Percentiles rank a stretch among this genome's conserved stretches.
Evolutionary conservation across 2,888 invertebrate species (phyloP).

Genomic region (Rutpela maculata): DNA sequence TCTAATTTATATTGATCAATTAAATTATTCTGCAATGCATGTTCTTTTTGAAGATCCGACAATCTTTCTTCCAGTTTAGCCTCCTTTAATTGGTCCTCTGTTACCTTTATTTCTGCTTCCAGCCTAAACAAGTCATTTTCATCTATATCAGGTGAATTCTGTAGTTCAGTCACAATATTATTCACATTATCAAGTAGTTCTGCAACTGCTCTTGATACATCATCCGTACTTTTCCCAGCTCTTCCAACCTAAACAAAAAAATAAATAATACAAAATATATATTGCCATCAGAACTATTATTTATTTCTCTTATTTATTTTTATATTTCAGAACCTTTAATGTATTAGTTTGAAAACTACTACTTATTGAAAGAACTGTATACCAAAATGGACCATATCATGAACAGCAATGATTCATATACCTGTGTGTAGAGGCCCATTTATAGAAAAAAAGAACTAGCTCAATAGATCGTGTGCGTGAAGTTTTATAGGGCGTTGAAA

Average conservation of each 20-base stretch:
- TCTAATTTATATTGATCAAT: constrained; percentile 90
- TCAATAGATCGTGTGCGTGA: too few species aligned
- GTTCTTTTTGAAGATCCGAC: constrained; percentile 82
- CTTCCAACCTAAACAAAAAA: constrained; percentile 84
- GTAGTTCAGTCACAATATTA: constrained; percentile 85
- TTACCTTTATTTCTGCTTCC: constrained; percentile 80
- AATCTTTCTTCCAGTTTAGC: constrained; percentile 87
- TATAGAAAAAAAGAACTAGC: too few species aligned
- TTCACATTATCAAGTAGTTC: constrained; percentile 87
- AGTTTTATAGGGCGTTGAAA: too few species aligned
- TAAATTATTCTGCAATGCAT: constrained; percentile 76
- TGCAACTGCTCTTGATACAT: constrained; percentile 88
- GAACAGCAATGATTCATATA: too few species aligned
- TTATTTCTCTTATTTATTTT: too few species aligned
- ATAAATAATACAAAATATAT: background rate
- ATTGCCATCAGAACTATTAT: too few species aligned
- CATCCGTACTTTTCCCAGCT: constrained; percentile 88
- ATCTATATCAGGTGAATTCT: constrained; percentile 84
- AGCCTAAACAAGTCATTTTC: constrained; percentile 79
- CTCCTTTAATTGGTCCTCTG: constrained; percentile 82
- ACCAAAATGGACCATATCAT: too few species aligned
- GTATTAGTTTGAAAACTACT: too few species aligned
- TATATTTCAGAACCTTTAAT: too few species aligned
- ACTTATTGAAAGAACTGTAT: too few species aligned
- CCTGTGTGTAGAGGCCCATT: too few species aligned